These are phyloP conservation scores for Morpho achilles DNA, from an alignment of 2,888 invertebrate species.

Conservation along the genomic window DNA sequence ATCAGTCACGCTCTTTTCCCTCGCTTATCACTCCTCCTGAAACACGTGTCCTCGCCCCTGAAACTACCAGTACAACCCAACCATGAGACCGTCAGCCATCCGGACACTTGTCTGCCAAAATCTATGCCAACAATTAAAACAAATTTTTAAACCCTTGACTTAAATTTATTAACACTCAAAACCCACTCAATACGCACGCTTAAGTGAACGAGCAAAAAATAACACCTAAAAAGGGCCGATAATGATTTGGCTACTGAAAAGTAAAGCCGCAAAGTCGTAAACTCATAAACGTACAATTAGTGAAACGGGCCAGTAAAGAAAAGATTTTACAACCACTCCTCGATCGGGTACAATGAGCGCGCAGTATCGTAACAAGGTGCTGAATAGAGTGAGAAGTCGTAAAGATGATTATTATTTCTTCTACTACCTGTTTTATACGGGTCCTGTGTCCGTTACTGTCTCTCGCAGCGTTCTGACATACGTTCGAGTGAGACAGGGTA, in stretches of 20 bases:
- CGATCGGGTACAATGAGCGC: slow-evolving; percentile 76
- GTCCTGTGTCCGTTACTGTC: slow-evolving; percentile 58
- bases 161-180: slow-evolving; percentile 17
- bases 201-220: slow-evolving; percentile 37
- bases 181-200: slow-evolving; percentile 17
- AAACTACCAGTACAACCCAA: neutral
- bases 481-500: slow-evolving; percentile 54
- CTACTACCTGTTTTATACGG: slow-evolving; percentile 80
- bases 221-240: slow-evolving; percentile 57
- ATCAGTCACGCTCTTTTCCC: slow-evolving; percentile 72
- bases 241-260: slow-evolving; percentile 66
- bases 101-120: too few species aligned
- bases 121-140: neutral
- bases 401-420: slow-evolving; percentile 81
- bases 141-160: slow-evolving; percentile 9
- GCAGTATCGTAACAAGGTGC: slow-evolving; percentile 79
- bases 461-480: slow-evolving; percentile 34
- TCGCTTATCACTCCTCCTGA: slow-evolving; percentile 67
- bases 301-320: slow-evolving; percentile 77
- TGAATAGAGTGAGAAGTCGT: slow-evolving; percentile 81
- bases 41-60: slow-evolving; percentile 49
- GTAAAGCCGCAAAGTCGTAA: slow-evolving; percentile 75
- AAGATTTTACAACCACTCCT: slow-evolving; percentile 78
- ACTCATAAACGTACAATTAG: slow-evolving; percentile 79
- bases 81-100: too few species aligned